Conservation (phyloP, 2,888 invertebrate species). For the Scaptomyza cyrtandrae region DNA sequence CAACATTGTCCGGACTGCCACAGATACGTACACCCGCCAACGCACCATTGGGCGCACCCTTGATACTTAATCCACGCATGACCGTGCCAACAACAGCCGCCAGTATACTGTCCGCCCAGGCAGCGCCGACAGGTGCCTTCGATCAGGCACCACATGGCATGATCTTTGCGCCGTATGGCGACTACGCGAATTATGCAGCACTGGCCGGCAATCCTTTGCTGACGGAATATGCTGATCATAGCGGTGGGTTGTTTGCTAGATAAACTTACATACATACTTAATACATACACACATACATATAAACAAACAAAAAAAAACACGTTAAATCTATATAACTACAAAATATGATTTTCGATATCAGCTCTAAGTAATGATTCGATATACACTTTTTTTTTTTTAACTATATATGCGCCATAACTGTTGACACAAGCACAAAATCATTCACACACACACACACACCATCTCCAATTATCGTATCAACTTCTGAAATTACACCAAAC, state of each 20-base stretch:
- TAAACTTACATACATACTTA: slow-evolving; percentile 84
- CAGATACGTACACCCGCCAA: slow-evolving; percentile 89
- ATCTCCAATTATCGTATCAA: slow-evolving; percentile 33
- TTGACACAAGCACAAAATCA: slow-evolving; percentile 45
- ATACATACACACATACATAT: slow-evolving; percentile 30
- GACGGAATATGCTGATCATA: slow-evolving; percentile 95
- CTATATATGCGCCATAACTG: slow-evolving; percentile 64
- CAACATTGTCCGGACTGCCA: slow-evolving; percentile 87
- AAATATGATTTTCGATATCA: slow-evolving; percentile 36
- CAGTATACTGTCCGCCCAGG: slow-evolving; percentile 86
- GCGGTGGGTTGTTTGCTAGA: slow-evolving; percentile 97
- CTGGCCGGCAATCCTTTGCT: slow-evolving; percentile 92
- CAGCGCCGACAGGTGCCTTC: slow-evolving; percentile 87
- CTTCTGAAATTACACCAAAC: slow-evolving; percentile 29
- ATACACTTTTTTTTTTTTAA: slow-evolving; percentile 33
- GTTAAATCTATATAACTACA: slow-evolving; percentile 43
- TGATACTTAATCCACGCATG: slow-evolving; percentile 96
- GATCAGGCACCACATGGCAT: slow-evolving; percentile 89
- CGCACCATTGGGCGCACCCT: slow-evolving; percentile 93
- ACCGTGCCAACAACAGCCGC: slow-evolving; percentile 91
- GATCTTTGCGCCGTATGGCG: slow-evolving; percentile 94
- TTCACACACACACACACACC: slow-evolving; percentile 20
- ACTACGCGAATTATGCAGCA: slow-evolving; percentile 96
- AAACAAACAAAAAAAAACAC: slow-evolving; percentile 3
- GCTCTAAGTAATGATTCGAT: slow-evolving; percentile 37